Conservation (phyloP, 2,113 vertebrate species). For the Heterochromis multidens region DNA sequence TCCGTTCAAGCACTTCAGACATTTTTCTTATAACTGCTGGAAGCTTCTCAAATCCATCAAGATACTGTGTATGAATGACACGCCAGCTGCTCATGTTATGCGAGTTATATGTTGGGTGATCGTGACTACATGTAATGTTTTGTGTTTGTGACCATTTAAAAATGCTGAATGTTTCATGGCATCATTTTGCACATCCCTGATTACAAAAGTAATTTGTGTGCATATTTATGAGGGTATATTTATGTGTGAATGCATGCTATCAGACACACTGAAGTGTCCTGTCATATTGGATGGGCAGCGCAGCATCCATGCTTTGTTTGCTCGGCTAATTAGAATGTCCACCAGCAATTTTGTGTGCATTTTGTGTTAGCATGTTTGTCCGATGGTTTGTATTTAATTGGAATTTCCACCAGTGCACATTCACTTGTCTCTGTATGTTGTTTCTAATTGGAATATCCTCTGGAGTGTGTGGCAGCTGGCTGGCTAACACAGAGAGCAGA, state of each 20-base stretch:
- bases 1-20: background rate
- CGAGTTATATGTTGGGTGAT: background rate
- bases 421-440: slow-evolving; percentile 48
- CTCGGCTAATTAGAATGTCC: slow-evolving; percentile 56
- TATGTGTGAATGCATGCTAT: background rate
- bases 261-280: background rate
- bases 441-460: slow-evolving; percentile 68
- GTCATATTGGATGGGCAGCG: background rate
- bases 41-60: slow-evolving; percentile 15
- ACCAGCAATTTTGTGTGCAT: slow-evolving; percentile 7
- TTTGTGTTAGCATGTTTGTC: slow-evolving; percentile 21
- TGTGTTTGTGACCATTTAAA: background rate
- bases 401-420: slow-evolving; percentile 49
- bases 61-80: background rate
- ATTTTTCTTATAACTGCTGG: background rate
- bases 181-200: background rate
- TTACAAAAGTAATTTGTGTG: background rate
- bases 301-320: slow-evolving; percentile 6
- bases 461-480: slow-evolving; percentile 66
- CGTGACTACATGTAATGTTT: background rate
- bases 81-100: background rate
- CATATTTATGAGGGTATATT: background rate
- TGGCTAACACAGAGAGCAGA: slow-evolving; percentile 47
- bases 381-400: slow-evolving; percentile 52
- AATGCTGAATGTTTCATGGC: background rate